These are phyloP conservation scores for Lepidurus apus DNA, from an alignment of 1,140 invertebrate species.

Conservation along the genomic window DNA sequence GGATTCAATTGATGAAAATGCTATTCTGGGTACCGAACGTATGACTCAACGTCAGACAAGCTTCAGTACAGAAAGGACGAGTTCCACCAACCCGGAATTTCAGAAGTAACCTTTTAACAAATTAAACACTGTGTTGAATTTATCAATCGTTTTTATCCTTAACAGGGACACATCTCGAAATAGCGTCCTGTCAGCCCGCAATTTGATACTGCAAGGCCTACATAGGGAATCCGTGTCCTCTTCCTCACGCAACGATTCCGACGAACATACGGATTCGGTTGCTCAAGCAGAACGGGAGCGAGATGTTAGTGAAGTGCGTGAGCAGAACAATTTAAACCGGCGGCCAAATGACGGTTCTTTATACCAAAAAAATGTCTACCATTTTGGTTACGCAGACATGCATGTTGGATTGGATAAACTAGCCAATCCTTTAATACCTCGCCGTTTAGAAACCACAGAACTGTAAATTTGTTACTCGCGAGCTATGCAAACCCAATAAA, in stretches of 20 bases:
- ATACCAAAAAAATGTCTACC: slow-evolving; percentile 34
- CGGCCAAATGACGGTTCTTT: slow-evolving; percentile 37
- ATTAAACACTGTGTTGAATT: not conserved
- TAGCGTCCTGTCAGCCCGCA: slow-evolving; percentile 26
- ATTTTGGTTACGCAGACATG: slow-evolving; percentile 33
- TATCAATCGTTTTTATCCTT: not conserved
- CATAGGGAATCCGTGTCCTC: not conserved
- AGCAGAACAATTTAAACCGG: slow-evolving; percentile 7
- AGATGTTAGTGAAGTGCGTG: slow-evolving; percentile 30
- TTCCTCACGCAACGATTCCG: not conserved
- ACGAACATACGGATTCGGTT: slow-evolving; percentile 4
- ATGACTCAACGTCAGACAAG: slow-evolving; percentile 16
- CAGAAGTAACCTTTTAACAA: slow-evolving; percentile 23
- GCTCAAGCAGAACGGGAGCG: slow-evolving; percentile 28
- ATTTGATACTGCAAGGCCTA: slow-evolving; percentile 15
- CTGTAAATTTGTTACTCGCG: slow-evolving; percentile 42
- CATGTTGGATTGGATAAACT: slow-evolving; percentile 45
- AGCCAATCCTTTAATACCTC: slow-evolving; percentile 55
- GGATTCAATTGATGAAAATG: slow-evolving; percentile 48
- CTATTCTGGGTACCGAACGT: slow-evolving; percentile 24
- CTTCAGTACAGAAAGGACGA: slow-evolving; percentile 27
- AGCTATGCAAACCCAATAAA: slow-evolving; percentile 9
- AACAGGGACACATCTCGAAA: slow-evolving; percentile 21
- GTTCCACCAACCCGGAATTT: slow-evolving; percentile 26
- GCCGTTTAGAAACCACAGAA: slow-evolving; percentile 81